Conservation (phyloP, 1,140 invertebrate genomes). For the Eubasilissa regina region DNA sequence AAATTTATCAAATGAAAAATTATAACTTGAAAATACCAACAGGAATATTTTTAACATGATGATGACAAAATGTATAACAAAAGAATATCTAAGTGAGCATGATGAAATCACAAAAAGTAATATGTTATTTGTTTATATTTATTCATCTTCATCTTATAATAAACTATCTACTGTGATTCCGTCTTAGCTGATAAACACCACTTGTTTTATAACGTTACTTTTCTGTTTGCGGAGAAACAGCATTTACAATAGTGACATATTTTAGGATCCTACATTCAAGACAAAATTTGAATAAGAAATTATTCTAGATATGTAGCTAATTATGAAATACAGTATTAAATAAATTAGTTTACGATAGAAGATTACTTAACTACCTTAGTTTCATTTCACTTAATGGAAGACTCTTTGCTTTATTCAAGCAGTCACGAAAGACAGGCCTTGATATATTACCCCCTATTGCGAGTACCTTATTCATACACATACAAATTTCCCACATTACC, state of each 20-base stretch:
- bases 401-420: slow-evolving; percentile 61
- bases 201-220: slow-evolving; percentile 2
- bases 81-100: slow-evolving; percentile 37
- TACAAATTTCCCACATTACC: slow-evolving; percentile 3
- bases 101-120: slow-evolving; percentile 23
- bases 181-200: slow-evolving; percentile 26
- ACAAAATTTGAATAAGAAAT: slow-evolving; percentile 45
- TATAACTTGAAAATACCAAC: slow-evolving; percentile 34
- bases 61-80: slow-evolving; percentile 34
- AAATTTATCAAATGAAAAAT: slow-evolving; percentile 25
- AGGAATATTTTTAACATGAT: slow-evolving; percentile 40
- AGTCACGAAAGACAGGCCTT: slow-evolving; percentile 60
- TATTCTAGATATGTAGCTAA: slow-evolving; percentile 53
- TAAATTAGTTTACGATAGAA: slow-evolving; percentile 56
- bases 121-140: slow-evolving; percentile 14
- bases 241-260: slow-evolving; percentile 27
- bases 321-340: slow-evolving; percentile 51
- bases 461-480: slow-evolving; percentile 15
- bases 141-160: neutral
- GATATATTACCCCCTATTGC: slow-evolving; percentile 58
- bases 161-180: slow-evolving; percentile 25
- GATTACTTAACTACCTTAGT: slow-evolving; percentile 56
- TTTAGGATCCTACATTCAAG: slow-evolving; percentile 12
- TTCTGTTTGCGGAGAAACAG: slow-evolving; percentile 28
- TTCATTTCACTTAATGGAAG: slow-evolving; percentile 61